Percentiles rank a stretch among this genome's conserved stretches.
Conservation (phyloP, 2,888 invertebrate species). For the Hirtodrosophila histrioides region DNA sequence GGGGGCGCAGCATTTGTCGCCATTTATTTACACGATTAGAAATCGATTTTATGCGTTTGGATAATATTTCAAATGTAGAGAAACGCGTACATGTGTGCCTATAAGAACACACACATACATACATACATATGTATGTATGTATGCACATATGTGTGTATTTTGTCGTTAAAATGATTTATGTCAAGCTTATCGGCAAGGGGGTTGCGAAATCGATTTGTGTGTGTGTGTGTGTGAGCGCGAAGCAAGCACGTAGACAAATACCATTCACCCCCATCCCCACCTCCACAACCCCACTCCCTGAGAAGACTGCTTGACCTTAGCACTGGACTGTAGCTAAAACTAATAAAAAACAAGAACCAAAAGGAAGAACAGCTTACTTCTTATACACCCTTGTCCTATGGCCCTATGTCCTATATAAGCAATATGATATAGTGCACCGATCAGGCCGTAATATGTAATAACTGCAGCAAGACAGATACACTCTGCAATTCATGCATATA, state of each 20-base stretch:
- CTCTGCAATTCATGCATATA: too few species aligned
- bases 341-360: slow-evolving; percentile 1
- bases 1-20: slow-evolving; percentile 72
- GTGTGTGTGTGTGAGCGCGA: neutral
- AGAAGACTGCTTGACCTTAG: too few species aligned
- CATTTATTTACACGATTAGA: slow-evolving; percentile 78
- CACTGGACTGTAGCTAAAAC: neutral
- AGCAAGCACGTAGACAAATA: slow-evolving; percentile 9
- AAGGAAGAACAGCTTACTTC: too few species aligned
- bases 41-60: slow-evolving; percentile 76
- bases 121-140: neutral
- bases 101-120: slow-evolving; percentile 4
- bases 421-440: too few species aligned
- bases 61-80: slow-evolving; percentile 65
- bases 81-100: slow-evolving; percentile 25
- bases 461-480: too few species aligned
- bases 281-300: neutral
- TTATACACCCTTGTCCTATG: too few species aligned
- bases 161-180: slow-evolving; percentile 74
- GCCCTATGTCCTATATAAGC: too few species aligned
- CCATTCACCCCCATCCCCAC: slow-evolving; percentile 1
- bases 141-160: slow-evolving; percentile 5
- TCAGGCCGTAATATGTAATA: too few species aligned
- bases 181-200: slow-evolving; percentile 61
- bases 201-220: slow-evolving; percentile 47